A percentile compares a stretch with the other conserved stretches of the same genome.
Evolutionary conservation across 2,888 invertebrate genomes (phyloP).

Genomic region (Suillia variegata): DNA sequence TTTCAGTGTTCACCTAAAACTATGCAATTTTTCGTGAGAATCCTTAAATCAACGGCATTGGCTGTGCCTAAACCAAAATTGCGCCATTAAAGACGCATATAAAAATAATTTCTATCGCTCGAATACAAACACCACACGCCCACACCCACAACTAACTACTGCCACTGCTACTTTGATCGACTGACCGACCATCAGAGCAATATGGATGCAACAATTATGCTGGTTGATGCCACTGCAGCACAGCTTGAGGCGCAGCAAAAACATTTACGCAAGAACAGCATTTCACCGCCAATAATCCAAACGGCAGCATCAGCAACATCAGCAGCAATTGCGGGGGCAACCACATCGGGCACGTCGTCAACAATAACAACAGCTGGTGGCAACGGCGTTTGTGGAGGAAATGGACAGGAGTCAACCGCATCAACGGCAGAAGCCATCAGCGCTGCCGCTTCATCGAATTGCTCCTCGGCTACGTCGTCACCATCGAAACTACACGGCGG

Average conservation of each 20-base stretch:
- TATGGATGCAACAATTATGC: slow-evolving; percentile 54
- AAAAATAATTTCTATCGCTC: too few species aligned
- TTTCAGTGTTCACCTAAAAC: background rate
- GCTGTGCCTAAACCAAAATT: too few species aligned
- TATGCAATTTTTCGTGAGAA: background rate
- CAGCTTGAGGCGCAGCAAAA: slow-evolving; percentile 39
- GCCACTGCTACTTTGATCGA: too few species aligned
- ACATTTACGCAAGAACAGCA: slow-evolving; percentile 41
- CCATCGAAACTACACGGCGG: slow-evolving; percentile 32
- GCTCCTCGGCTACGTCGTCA: slow-evolving; percentile 36
- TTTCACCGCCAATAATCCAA: slow-evolving; percentile 26
- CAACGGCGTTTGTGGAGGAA: background rate
- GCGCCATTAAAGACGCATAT: background rate
- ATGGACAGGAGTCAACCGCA: background rate
- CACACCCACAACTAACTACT: too few species aligned
- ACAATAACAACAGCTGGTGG: slow-evolving; percentile 22
- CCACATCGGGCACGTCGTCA: slow-evolving; percentile 23
- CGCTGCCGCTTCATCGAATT: slow-evolving; percentile 27
- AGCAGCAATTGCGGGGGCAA: slow-evolving; percentile 5
- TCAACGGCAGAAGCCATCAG: slow-evolving; percentile 9
- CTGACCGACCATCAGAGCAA: too few species aligned
- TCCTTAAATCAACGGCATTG: too few species aligned
- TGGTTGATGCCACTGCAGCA: slow-evolving; percentile 41
- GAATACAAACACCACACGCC: too few species aligned
- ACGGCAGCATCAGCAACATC: slow-evolving; percentile 9